Base-by-base conservation (phyloP, 2,797 vertebrate species). In the Echiichthys vipera region DNA sequence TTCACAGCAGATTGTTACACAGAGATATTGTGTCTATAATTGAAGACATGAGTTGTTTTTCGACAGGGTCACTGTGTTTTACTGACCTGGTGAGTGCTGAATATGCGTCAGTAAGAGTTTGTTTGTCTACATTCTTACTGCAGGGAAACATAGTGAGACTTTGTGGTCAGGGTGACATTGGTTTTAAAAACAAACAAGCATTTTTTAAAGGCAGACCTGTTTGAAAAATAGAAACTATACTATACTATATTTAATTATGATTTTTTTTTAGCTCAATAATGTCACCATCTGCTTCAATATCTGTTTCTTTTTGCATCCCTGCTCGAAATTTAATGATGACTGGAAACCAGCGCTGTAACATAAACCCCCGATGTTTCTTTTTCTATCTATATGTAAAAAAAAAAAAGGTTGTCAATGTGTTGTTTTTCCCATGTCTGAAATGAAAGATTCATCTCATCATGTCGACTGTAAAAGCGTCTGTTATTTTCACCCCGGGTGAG, bases 11-110 rank as follows among this genome's bases (percentile, higher is more conserved):
- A 65, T 66, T 85, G n/a, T 79, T 62, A 74, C 77, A 85, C 59
- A 18, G 14, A 54, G 57, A 61, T 65, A 72, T 76, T 81, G 80
- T 84, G 5, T 74, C 18, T 71, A 6, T 77, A 83, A 84, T 84
- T 80, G 75, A 87, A 46, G 64, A 84, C 74, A 79, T 36, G 74
- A 36, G 66, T 68, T 88, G 77, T 85, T 85, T n/a, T 84, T 79
- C 45, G 34, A 78, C 67, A 40, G 54, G 55, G 45, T 62, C 9
- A 1, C 10, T 2, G 7, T 49, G 72, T 54, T 50, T 67, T 22
- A 77, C n/a, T 56, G 67, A 43, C 27, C 51, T 54, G 36, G 66
- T 54, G 36, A 76, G 79, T 84, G 82, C 32, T 64, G 36, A 27
- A 25, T 65, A 65, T 68, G 83, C 80, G 74, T 70, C 63, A 59